These are phyloP conservation scores for Glaucidium brasilianum DNA, from an alignment of 2,113 vertebrate genomes.

Conservation along the genomic window DNA sequence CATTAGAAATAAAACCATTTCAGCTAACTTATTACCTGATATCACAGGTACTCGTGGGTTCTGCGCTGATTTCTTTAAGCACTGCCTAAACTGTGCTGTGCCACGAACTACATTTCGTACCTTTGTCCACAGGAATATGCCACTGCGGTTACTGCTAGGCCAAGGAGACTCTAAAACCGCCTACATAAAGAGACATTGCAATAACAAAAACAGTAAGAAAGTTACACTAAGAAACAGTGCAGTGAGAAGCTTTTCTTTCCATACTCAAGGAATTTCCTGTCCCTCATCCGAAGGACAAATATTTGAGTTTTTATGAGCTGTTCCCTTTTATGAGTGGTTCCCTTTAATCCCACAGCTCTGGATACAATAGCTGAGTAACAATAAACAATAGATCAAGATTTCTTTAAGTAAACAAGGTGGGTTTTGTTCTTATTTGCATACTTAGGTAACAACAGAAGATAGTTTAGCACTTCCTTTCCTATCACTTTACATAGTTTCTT, in stretches of 20 bases:
- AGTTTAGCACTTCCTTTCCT: background rate
- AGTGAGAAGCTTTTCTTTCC: background rate
- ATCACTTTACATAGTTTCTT: background rate
- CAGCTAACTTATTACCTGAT: constrained; percentile 76
- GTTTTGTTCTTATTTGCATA: background rate
- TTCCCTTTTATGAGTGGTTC: background rate
- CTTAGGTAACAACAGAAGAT: background rate
- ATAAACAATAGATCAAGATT: background rate
- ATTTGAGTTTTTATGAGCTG: background rate
- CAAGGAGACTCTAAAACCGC: constrained; percentile 93
- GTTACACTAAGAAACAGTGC: background rate
- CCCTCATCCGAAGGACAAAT: background rate
- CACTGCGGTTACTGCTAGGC: constrained; percentile 93
- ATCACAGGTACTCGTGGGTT: constrained; percentile 54
- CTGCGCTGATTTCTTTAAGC: constrained; percentile 68
- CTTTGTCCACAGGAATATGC: constrained; percentile 95
- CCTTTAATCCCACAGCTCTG: background rate
- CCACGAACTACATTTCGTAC: constrained; percentile 88
- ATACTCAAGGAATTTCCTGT: background rate
- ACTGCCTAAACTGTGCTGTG: constrained; percentile 87
- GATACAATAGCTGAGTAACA: background rate
- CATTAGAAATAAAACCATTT: constrained; percentile 2
- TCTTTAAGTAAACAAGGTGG: background rate
- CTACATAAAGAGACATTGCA: constrained; percentile 65
- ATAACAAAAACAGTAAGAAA: background rate